phyloP scores from a whole-genome alignment of 2,113 vertebrate species.

The Archocentrus centrarchus region DNA sequence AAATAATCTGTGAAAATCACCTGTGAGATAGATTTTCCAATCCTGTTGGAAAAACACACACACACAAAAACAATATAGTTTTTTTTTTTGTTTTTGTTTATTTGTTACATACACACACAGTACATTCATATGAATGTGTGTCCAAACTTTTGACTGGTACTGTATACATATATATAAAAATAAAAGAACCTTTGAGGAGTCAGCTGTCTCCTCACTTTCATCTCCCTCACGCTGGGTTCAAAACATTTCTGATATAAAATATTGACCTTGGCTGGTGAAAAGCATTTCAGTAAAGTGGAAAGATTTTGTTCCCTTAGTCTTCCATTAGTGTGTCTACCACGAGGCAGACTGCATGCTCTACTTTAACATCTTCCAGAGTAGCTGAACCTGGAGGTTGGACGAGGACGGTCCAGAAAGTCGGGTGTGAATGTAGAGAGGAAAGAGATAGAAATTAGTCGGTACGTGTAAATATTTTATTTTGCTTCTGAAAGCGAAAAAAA shows the following conservation, averaged over 20 bases:
- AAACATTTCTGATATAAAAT: neutral
- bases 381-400: neutral
- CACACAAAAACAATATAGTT: no score
- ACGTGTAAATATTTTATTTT: neutral
- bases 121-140: no score
- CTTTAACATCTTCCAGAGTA: neutral
- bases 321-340: neutral
- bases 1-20: no score
- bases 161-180: neutral
- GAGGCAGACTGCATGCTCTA: neutral
- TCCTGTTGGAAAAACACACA: no score
- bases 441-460: neutral
- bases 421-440: neutral
- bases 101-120: no score
- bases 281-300: neutral
- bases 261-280: neutral
- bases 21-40: no score
- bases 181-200: neutral
- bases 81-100: no score
- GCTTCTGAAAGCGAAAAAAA: neutral
- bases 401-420: neutral
- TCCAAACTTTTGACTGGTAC: no score
- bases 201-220: neutral
- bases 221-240: neutral
- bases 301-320: neutral